A percentile compares a stretch with the other conserved stretches of the same genome.
Evolutionary conservation across 2,888 invertebrate genomes (phyloP).

Genomic region (Piscicola geometra): DNA sequence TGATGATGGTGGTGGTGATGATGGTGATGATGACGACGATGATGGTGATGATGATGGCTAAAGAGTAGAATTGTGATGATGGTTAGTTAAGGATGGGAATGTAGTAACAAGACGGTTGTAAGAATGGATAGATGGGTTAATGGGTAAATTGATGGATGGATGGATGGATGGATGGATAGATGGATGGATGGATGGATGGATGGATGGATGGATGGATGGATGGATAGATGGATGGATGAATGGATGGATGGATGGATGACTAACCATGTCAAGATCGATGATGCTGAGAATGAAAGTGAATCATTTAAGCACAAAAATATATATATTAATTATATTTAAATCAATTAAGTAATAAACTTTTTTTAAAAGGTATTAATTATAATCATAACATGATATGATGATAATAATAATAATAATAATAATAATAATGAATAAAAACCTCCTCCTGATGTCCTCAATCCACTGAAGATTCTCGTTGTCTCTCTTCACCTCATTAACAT

Average conservation of each 20-base stretch:
- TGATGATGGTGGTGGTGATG: conserved; percentile 11
- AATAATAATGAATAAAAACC: conserved; percentile 40
- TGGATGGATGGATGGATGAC: too few species aligned
- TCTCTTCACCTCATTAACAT: conserved; percentile 93
- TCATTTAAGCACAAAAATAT: neutral
- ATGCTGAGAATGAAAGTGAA: conserved; percentile 39
- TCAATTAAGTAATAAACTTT: neutral
- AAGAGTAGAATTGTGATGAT: neutral
- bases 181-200: too few species aligned
- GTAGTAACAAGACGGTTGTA: neutral
- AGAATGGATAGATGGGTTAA: neutral
- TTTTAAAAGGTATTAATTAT: neutral
- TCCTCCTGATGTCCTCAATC: conserved; percentile 79
- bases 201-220: too few species aligned
- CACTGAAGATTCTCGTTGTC: conserved; percentile 88
- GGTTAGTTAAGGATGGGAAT: neutral
- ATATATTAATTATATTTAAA: neutral
- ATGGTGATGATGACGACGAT: neutral
- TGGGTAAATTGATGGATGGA: too few species aligned
- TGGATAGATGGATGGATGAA: too few species aligned
- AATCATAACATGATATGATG: neutral
- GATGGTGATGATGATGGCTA: conserved; percentile 6
- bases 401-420: neutral
- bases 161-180: too few species aligned
- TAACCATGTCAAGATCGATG: conserved; percentile 43